Percentiles rank a stretch among this genome's conserved stretches.
phyloP scores from a whole-genome alignment of 2,797 vertebrate genomes.

The Chromobotia macracanthus region DNA sequence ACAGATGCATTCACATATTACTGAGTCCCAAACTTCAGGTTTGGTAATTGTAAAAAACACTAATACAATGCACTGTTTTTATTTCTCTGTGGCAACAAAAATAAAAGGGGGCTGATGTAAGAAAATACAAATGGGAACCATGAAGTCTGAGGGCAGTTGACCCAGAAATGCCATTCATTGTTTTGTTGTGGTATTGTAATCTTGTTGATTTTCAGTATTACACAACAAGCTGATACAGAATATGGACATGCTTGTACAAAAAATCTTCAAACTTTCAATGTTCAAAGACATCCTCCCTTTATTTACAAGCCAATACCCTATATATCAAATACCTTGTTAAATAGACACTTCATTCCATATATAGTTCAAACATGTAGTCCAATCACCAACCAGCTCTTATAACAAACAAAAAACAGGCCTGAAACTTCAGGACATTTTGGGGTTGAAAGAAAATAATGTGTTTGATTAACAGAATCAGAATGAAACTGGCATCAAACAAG shows the following conservation, averaged over 20 bases:
- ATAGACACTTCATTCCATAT: not conserved
- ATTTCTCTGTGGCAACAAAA: constrained; percentile 32
- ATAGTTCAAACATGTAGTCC: constrained; percentile 2
- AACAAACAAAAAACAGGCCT: not conserved
- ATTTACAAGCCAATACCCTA: not conserved
- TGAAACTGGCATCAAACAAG: not conserved
- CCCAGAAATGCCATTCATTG: constrained; percentile 45
- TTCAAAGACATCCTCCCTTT: too few relatives aligned
- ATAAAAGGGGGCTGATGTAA: constrained; percentile 36
- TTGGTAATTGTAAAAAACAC: constrained; percentile 46
- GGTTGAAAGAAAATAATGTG: not conserved
- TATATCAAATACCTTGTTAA: not conserved
- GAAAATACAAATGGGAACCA: constrained; percentile 29
- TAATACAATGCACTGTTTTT: constrained; percentile 61
- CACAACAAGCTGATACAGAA: not conserved
- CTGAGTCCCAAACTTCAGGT: constrained; percentile 40
- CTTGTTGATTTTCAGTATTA: not conserved
- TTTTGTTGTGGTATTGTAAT: too few relatives aligned
- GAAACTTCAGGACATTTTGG: not conserved
- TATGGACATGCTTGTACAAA: too few relatives aligned
- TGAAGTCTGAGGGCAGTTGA: constrained; percentile 25
- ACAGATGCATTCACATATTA: constrained; percentile 58
- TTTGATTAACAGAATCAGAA: not conserved
- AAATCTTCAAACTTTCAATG: not conserved
- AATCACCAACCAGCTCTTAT: not conserved